These are phyloP conservation scores for Apis cerana DNA, from an alignment of 1,140 invertebrate species.

Conservation along the genomic window DNA sequence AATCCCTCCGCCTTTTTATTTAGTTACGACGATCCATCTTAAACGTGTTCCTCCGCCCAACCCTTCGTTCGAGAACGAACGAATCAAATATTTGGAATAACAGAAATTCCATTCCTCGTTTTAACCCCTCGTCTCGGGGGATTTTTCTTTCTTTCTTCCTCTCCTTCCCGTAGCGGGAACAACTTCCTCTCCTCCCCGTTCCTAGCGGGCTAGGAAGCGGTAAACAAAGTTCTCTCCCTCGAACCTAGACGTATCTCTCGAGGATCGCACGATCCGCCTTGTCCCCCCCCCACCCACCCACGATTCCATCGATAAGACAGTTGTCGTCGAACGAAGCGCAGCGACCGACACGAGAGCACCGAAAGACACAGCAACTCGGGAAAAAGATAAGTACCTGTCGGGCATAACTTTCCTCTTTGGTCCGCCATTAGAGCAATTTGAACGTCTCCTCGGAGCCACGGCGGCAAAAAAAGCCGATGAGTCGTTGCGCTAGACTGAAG, in stretches of 20 bases:
- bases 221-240: neutral
- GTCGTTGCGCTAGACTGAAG: conserved; percentile 79
- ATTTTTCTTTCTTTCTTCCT: no score
- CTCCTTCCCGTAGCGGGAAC: no score
- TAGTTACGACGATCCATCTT: no score
- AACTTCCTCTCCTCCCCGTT: no score
- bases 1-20: no score
- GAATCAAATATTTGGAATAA: no score
- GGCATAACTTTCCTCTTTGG: conserved; percentile 67
- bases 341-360: neutral
- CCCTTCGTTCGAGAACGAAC: no score
- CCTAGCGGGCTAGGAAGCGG: neutral
- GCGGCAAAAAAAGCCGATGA: conserved; percentile 74
- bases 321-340: neutral
- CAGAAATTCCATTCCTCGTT: no score
- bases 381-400: conserved; percentile 73
- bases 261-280: neutral
- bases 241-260: neutral
- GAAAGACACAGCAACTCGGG: conserved; percentile 47
- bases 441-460: conserved; percentile 70
- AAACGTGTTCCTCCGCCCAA: no score
- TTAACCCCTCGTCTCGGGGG: no score
- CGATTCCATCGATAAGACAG: conserved; percentile 24
- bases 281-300: neutral
- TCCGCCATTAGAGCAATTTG: conserved; percentile 78